Conservation (phyloP, 2,797 vertebrate species). For the Alectoris magna region DNA sequence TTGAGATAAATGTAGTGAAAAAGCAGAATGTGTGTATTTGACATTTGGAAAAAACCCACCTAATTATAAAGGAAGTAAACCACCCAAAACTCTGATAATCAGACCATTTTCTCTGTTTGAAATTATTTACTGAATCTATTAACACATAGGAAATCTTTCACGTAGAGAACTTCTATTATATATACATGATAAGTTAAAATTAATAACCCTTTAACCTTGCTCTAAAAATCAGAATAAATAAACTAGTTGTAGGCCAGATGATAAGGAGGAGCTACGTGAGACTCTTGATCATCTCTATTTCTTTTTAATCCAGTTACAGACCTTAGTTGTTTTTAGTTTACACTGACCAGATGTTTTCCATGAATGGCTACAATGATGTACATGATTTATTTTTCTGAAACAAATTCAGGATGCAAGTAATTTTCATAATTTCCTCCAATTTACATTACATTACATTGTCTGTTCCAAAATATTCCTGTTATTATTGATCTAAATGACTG, state of each 20-base stretch:
- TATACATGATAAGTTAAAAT: background rate
- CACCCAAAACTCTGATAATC: background rate
- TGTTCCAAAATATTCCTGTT: background rate
- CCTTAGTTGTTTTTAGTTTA: background rate
- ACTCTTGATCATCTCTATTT: background rate
- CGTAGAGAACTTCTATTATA: background rate
- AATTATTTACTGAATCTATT: background rate
- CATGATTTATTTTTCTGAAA: constrained; percentile 11
- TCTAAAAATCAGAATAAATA: background rate
- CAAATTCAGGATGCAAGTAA: constrained; percentile 5
- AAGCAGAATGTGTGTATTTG: background rate
- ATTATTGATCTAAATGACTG: background rate
- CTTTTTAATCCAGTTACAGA: background rate
- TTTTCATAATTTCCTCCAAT: constrained; percentile 20
- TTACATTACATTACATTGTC: background rate
- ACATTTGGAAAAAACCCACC: background rate
- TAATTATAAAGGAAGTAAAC: background rate
- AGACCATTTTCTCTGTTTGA: background rate
- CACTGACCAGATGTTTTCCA: constrained; percentile 32
- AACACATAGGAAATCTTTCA: background rate
- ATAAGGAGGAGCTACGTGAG: background rate
- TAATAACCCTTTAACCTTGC: background rate
- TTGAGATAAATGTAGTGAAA: background rate
- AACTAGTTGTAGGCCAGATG: background rate
- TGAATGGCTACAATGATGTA: background rate